phyloP scores from a whole-genome alignment of 2,888 invertebrate species.

The Ischnus inquisitorius region DNA sequence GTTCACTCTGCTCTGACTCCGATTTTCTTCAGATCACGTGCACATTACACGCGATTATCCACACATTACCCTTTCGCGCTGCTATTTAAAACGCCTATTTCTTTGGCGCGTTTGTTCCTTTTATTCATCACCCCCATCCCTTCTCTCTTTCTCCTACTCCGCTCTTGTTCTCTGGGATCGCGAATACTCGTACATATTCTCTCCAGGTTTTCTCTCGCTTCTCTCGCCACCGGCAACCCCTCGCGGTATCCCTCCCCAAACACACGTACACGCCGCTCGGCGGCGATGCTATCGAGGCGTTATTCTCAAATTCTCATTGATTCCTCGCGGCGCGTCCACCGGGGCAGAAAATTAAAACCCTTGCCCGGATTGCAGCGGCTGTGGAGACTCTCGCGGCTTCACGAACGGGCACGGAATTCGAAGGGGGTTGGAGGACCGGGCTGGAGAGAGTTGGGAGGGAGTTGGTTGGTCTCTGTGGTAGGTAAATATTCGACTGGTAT shows the following conservation, averaged over 20 bases:
- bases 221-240: not conserved
- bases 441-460: too few relatives aligned
- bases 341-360: conserved; percentile 71
- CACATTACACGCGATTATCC: not conserved
- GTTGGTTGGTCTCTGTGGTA: conserved; percentile 44
- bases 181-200: not conserved
- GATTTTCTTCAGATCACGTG: not conserved
- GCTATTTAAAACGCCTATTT: conserved; percentile 26
- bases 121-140: conserved; percentile 26
- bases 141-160: not conserved
- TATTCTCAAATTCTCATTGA: conserved; percentile 70
- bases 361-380: conserved; percentile 59
- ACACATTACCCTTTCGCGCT: not conserved
- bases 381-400: conserved; percentile 26
- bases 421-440: conserved; percentile 13
- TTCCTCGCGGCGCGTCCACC: conserved; percentile 56
- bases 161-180: not conserved
- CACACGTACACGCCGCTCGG: conserved; percentile 1
- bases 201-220: conserved; percentile 13
- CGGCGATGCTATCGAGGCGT: conserved; percentile 39
- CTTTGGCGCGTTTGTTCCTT: conserved; percentile 28
- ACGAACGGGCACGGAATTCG: conserved; percentile 48
- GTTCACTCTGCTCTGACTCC: not conserved
- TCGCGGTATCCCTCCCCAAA: conserved; percentile 1
- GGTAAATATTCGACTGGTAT: conserved; percentile 54